These are phyloP conservation scores for Parelbella ahira DNA, from an alignment of 2,888 invertebrate species.

Conservation along the genomic window DNA sequence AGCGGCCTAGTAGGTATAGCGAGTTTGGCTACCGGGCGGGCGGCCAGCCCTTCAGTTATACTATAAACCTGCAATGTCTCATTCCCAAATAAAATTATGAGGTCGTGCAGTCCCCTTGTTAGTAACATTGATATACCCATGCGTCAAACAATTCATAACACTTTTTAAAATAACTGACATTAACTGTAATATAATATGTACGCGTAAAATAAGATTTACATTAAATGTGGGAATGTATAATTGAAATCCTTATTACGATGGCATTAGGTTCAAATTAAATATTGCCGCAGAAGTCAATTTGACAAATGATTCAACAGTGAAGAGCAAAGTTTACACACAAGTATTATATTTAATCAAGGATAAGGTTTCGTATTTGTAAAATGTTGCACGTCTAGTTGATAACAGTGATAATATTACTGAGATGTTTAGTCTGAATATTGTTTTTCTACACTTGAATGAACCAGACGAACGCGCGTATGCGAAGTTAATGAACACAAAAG, in stretches of 20 bases:
- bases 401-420: constrained; percentile 17
- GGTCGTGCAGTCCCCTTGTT: too few relatives aligned
- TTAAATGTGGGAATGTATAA: too few relatives aligned
- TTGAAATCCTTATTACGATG: neutral
- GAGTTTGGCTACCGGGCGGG: too few relatives aligned
- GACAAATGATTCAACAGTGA: constrained; percentile 17
- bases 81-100: too few relatives aligned
- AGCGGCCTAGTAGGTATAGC: too few relatives aligned
- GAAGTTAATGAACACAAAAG: constrained; percentile 1
- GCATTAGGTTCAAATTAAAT: constrained; percentile 1
- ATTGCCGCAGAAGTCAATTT: constrained; percentile 2
- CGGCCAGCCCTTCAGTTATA: too few relatives aligned
- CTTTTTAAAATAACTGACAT: too few relatives aligned
- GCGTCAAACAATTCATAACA: too few relatives aligned
- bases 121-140: too few relatives aligned
- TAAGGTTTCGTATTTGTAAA: constrained; percentile 24
- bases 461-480: neutral
- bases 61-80: too few relatives aligned
- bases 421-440: constrained; percentile 13
- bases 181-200: too few relatives aligned
- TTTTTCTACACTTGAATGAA: constrained; percentile 16
- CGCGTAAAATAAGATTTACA: too few relatives aligned
- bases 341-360: constrained; percentile 23
- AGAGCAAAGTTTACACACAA: constrained; percentile 19
- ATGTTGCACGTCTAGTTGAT: constrained; percentile 24